Conservation (phyloP, 2,888 invertebrate genomes). For the Drosophila falleni region DNA sequence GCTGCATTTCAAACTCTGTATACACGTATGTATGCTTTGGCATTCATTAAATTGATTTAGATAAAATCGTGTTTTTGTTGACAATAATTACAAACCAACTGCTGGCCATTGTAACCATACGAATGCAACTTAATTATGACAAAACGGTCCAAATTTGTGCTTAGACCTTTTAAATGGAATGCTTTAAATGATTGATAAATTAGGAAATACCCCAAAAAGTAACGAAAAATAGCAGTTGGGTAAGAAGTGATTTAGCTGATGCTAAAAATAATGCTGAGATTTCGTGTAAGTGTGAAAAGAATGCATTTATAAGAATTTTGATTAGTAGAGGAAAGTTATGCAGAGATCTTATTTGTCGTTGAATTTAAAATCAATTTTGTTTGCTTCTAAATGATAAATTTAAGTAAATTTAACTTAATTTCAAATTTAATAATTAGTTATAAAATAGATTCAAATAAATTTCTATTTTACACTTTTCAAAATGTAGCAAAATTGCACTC, state of each 20-base stretch:
- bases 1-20: slow-evolving; percentile 39
- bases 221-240: neutral
- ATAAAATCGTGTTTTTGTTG: slow-evolving; percentile 69
- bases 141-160: slow-evolving; percentile 48
- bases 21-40: slow-evolving; percentile 37
- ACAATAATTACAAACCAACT: slow-evolving; percentile 58
- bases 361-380: too few relatives aligned
- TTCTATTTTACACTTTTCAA: too few relatives aligned
- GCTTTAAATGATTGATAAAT: slow-evolving; percentile 39
- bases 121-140: slow-evolving; percentile 54
- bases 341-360: neutral
- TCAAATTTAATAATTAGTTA: too few relatives aligned
- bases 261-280: slow-evolving; percentile 6
- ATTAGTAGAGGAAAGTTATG: neutral
- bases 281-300: slow-evolving; percentile 7
- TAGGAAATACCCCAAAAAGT: neutral
- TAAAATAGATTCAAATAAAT: too few relatives aligned
- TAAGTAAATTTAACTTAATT: too few relatives aligned
- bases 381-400: too few relatives aligned
- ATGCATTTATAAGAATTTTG: neutral
- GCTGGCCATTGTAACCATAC: slow-evolving; percentile 28
- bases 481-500: too few relatives aligned
- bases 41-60: slow-evolving; percentile 77
- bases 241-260: slow-evolving; percentile 13
- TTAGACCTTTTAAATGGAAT: slow-evolving; percentile 12